Evolutionary conservation across 2,113 vertebrate species (phyloP), one percentile per base, ranked within the genome.

Genomic region (Perccottus glenii): DNA sequence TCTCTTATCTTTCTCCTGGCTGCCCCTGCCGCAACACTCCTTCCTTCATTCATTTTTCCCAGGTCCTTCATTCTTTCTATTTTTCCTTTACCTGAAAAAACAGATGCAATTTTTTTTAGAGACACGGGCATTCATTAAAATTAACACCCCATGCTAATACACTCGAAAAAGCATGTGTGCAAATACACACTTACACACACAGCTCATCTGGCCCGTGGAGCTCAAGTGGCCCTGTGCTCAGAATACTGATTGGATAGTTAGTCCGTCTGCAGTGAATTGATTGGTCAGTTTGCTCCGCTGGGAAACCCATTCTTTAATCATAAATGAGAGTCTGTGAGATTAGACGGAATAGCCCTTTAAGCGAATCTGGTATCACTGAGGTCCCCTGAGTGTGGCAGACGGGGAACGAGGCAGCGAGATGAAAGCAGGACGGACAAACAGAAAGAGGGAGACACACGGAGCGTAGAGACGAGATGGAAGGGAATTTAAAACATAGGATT

Each of bases 291-390:
- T 60, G 53, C 14, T 67, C 86, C 72, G 49, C 51, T 32, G 67
- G 81, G 70, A 67, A 65, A 73, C 64, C 64, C 61, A 59, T 77
- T 81, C 77, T 86, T 79, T 88, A 74, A 83, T 78, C 82, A 87
- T 85, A 75, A 85, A 80, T 88, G 80, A 87, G 81, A 85, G 69
- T 57, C 43, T 53, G 46, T 33, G 62, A 85, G 81, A 86, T 89
- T 81, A 81, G 77, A 84, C 27, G 60, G 73, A 91, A 87, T 86
- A 84, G 68, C 59, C 68, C 81, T 89, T 92, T 86, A 86, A 90
- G 75, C 47, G 48, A 84, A 80, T 78, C 70, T 81, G 64, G 72
- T 79, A 83, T 84, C 76, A 72, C 67, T 64, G 77, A 40, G 48
- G 47, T 70, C 84, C 82, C 77, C n/a, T 16, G 73, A 73, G 84